Percentiles rank a stretch among this genome's conserved stretches.
Conservation (phyloP, 1,140 invertebrate genomes). For the Drosophila arizonae region DNA sequence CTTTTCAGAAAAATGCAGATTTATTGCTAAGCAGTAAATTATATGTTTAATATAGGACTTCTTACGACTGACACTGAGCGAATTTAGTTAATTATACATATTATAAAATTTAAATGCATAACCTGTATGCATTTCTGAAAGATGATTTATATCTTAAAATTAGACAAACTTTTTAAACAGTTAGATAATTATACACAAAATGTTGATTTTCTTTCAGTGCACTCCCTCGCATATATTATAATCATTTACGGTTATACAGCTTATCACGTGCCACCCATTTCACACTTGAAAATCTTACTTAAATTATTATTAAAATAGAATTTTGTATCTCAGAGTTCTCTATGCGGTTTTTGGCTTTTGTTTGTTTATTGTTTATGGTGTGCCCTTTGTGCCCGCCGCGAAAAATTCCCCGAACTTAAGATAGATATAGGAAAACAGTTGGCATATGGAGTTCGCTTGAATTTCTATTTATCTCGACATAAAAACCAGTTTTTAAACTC, state of each 20-base stretch:
- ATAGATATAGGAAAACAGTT: not conserved
- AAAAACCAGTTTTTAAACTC: slow-evolving; percentile 15
- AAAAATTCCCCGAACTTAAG: slow-evolving; percentile 14
- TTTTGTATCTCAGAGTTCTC: not conserved
- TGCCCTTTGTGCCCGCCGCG: slow-evolving; percentile 14
- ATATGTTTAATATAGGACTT: too few species aligned
- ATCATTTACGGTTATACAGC: too few species aligned
- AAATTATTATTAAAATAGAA: not conserved
- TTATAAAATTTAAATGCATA: too few species aligned
- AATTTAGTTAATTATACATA: too few species aligned
- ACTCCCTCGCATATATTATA: not conserved
- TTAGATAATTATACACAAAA: not conserved
- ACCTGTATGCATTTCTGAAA: too few species aligned
- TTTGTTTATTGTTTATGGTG: slow-evolving; percentile 6
- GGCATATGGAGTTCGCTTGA: slow-evolving; percentile 11
- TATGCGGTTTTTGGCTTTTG: not conserved
- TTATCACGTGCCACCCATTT: too few species aligned
- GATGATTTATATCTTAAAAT: too few species aligned
- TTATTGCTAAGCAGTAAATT: too few species aligned
- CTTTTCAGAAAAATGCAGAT: too few species aligned
- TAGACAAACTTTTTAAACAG: too few species aligned
- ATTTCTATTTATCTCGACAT: slow-evolving; percentile 1
- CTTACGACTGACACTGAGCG: too few species aligned
- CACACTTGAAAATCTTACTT: not conserved
- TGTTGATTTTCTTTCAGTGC: not conserved